Evolutionary conservation across 2,888 invertebrate species (phyloP).

Genomic region (Drosophila neutralis): DNA sequence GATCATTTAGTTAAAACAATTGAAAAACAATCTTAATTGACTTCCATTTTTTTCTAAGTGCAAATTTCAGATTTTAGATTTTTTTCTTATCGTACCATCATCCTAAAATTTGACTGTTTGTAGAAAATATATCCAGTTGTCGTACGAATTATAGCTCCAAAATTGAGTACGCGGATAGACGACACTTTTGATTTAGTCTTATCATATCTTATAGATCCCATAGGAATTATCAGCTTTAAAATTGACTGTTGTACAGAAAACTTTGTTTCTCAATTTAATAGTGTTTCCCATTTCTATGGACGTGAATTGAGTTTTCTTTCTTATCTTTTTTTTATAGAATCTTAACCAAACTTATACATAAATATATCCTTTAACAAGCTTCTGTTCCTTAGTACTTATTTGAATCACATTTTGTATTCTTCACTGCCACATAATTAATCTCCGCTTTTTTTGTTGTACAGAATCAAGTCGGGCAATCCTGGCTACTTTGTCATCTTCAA

Average conservation of each 20-base stretch:
- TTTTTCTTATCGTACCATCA: too few relatives aligned
- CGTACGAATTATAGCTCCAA: too few relatives aligned
- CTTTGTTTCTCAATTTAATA: neutral
- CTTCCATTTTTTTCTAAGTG: too few relatives aligned
- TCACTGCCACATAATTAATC: constrained; percentile 4
- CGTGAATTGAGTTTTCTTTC: neutral
- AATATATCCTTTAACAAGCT: neutral
- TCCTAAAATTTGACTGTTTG: too few relatives aligned
- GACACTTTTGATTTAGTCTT: too few relatives aligned
- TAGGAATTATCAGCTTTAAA: neutral
- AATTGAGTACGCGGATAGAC: too few relatives aligned
- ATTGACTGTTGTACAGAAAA: neutral
- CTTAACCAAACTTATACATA: neutral
- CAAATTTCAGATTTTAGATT: too few relatives aligned
- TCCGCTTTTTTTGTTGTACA: constrained; percentile 72
- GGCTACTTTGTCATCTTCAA: constrained; percentile 91
- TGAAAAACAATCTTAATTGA: neutral
- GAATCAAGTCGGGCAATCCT: constrained; percentile 90
- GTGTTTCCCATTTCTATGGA: neutral
- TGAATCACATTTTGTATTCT: too few relatives aligned
- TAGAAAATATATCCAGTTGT: too few relatives aligned
- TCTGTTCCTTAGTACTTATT: neutral
- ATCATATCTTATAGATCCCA: neutral
- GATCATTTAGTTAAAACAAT: neutral
- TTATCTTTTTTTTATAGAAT: neutral